Percentiles rank a stretch among this genome's conserved stretches.
Conservation (phyloP, 1,140 invertebrate genomes). For the Galendromus occidentalis region DNA sequence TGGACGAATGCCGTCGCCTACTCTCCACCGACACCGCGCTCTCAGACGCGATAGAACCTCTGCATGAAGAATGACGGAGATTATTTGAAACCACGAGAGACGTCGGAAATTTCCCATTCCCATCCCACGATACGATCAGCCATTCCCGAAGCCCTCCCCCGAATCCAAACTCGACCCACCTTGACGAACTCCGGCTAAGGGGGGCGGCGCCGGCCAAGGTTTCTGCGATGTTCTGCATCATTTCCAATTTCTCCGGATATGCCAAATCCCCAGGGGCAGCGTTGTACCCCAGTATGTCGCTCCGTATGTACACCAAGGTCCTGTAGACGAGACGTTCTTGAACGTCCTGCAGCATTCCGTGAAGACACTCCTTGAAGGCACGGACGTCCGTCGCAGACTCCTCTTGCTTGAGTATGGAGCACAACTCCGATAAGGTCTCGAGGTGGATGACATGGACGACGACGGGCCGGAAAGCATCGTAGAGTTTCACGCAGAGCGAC, state of each 20-base stretch:
- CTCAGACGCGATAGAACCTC: background rate
- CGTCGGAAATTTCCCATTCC: too few relatives aligned
- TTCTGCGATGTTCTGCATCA: constrained; percentile 54
- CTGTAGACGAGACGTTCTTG: constrained; percentile 90
- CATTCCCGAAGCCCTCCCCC: too few relatives aligned
- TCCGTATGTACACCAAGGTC: constrained; percentile 75
- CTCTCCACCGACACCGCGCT: background rate
- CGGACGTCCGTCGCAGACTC: constrained; percentile 34
- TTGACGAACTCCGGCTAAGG: constrained; percentile 2
- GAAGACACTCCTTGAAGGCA: constrained; percentile 60
- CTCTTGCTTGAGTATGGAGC: constrained; percentile 51
- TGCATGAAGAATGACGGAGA: background rate
- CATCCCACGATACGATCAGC: too few relatives aligned
- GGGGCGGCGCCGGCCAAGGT: background rate
- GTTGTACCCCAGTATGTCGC: constrained; percentile 66
- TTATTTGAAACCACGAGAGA: too few relatives aligned
- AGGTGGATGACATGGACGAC: constrained; percentile 93
- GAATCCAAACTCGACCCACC: background rate
- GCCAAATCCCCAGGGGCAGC: constrained; percentile 84
- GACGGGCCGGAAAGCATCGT: constrained; percentile 78
- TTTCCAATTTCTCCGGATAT: constrained; percentile 88
- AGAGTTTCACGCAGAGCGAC: constrained; percentile 63
- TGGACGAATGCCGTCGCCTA: background rate
- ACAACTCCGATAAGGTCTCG: constrained; percentile 89
- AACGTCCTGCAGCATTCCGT: constrained; percentile 78